These are phyloP conservation scores for Aplysina aerophoba DNA, from an alignment of 37 sponge, comb jelly and placozoan genomes.

Conservation along the genomic window DNA sequence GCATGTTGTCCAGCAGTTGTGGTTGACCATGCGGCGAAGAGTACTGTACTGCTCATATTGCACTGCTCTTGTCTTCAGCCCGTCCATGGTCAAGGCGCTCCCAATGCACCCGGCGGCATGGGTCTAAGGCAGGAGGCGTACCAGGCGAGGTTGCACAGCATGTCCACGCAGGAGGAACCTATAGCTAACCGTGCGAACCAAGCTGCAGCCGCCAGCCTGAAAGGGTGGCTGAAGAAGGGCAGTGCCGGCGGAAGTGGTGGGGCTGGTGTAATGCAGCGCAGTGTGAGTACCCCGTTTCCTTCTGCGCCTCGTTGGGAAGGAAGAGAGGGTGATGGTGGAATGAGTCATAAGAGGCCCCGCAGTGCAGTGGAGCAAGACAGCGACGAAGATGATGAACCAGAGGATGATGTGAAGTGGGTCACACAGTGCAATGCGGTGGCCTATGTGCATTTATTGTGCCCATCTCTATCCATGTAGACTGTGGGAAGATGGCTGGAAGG, in stretches of 20 bases:
- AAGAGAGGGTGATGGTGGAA: too few species aligned
- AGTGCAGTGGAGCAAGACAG: neutral
- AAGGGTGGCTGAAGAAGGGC: constrained; percentile 31
- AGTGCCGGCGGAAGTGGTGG: neutral
- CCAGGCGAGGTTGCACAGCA: constrained; percentile 52
- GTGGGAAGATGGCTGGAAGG: constrained; percentile 99
- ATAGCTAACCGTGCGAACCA: constrained; percentile 37
- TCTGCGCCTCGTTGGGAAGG: neutral
- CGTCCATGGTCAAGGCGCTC: neutral
- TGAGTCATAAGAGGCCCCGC: neutral
- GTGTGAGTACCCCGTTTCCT: neutral
- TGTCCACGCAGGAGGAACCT: constrained; percentile 4
- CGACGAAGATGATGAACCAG: constrained; percentile 58
- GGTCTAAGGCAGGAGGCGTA: constrained; percentile 69
- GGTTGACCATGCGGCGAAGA: too few species aligned
- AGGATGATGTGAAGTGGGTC: constrained; percentile 45
- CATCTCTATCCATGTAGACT: constrained; percentile 57
- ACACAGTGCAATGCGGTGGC: neutral
- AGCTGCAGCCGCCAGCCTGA: constrained; percentile 60
- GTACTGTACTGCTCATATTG: too few species aligned
- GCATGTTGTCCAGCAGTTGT: too few species aligned
- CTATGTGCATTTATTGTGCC: neutral
- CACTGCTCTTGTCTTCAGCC: neutral
- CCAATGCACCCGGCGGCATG: neutral
- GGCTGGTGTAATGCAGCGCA: neutral